phyloP scores from a whole-genome alignment of 2,797 vertebrate species.

The Mus minutoides region DNA sequence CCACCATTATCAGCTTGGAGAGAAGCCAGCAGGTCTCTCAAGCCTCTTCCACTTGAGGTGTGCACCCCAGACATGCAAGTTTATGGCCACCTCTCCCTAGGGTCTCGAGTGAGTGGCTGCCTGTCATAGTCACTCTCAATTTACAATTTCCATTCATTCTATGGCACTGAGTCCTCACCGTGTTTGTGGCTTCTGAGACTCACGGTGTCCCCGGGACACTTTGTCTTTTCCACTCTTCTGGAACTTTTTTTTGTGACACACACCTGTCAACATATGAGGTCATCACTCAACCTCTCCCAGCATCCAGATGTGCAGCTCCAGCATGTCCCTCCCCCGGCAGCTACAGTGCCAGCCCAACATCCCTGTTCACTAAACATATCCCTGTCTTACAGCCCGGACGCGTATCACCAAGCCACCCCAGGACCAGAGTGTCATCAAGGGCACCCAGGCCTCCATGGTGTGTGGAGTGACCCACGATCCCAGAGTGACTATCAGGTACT shows the following conservation, averaged over 20 bases:
- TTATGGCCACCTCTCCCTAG: rapidly evolving
- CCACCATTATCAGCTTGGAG: rapidly evolving
- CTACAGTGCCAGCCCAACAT: neutral
- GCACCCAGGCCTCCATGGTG: constrained; percentile 96
- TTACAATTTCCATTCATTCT: rapidly evolving
- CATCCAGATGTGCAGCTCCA: rapidly evolving
- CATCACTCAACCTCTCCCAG: neutral
- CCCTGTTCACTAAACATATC: neutral
- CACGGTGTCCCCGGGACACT: neutral
- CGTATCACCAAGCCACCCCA: constrained; percentile 93
- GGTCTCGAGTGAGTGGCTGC: rapidly evolving
- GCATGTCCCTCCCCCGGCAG: neutral
- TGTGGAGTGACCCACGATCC: constrained; percentile 96
- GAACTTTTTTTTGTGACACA: rapidly evolving
- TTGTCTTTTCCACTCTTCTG: rapidly evolving
- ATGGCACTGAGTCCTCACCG: rapidly evolving
- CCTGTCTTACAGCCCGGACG: constrained; percentile 91
- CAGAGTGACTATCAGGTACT: constrained; percentile 94
- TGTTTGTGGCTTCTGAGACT: neutral
- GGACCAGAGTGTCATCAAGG: constrained; percentile 99
- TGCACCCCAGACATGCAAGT: neutral
- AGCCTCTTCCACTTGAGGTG: neutral
- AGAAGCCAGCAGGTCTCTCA: rapidly evolving
- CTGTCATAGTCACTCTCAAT: neutral
- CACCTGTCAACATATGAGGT: rapidly evolving